A percentile compares a stretch with the other conserved stretches of the same genome.
phyloP scores from a whole-genome alignment of 2,797 vertebrate genomes.

The Anguilla anguilla region DNA sequence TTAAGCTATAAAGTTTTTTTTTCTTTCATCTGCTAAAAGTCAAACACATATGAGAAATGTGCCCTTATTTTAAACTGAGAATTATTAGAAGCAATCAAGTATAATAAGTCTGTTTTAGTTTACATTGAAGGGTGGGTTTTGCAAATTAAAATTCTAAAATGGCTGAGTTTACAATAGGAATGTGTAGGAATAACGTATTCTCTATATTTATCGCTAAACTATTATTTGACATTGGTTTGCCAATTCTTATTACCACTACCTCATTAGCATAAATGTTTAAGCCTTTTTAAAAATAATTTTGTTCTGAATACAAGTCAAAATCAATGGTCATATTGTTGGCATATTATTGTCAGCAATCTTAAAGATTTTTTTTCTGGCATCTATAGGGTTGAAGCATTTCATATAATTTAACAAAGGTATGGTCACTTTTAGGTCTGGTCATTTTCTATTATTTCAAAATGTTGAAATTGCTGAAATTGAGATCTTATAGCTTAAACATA shows the following conservation, averaged over 20 bases:
- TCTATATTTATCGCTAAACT: too few species aligned
- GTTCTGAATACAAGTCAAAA: not conserved
- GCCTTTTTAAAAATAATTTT: too few species aligned
- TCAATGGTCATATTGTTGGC: not conserved
- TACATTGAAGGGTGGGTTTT: not conserved
- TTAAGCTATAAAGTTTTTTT: constrained; percentile 48
- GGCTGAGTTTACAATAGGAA: not conserved
- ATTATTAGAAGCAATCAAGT: constrained; percentile 20
- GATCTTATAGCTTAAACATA: not conserved
- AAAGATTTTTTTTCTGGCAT: too few species aligned
- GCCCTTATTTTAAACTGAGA: constrained; percentile 22
- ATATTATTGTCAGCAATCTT: too few species aligned
- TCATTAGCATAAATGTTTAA: too few species aligned
- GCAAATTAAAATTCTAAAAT: not conserved
- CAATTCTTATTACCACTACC: too few species aligned
- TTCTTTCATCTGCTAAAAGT: constrained; percentile 21
- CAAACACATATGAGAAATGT: constrained; percentile 31
- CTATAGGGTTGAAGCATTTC: constrained; percentile 34
- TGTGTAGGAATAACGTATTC: not conserved
- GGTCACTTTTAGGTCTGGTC: constrained; percentile 31
- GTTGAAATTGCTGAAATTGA: not conserved
- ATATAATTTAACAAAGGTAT: constrained; percentile 42
- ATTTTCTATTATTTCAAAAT: constrained; percentile 2
- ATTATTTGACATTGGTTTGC: too few species aligned
- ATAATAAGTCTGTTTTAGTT: not conserved